These are phyloP conservation scores for Hystrix cristata DNA, from an alignment of 2,113 vertebrate species.

Conservation along the genomic window DNA sequence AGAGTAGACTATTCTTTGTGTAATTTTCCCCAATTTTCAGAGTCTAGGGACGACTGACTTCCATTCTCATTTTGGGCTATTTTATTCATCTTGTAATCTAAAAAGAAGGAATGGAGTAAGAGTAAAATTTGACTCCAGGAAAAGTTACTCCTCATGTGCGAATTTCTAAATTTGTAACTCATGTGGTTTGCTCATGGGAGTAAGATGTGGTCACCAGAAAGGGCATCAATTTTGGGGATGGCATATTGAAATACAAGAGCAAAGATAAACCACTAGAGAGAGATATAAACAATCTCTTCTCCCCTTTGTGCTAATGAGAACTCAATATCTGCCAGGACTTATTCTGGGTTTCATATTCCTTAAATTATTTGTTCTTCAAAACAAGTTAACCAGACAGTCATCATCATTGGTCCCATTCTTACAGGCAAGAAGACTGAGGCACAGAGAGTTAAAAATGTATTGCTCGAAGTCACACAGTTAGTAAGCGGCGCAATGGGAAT, in stretches of 20 bases:
- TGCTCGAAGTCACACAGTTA: not conserved
- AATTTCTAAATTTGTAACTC: constrained; percentile 2
- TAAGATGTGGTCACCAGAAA: not conserved
- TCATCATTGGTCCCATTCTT: not conserved
- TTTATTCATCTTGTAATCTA: not conserved
- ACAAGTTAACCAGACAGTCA: not conserved
- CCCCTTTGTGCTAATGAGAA: not conserved
- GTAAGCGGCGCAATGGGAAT: not conserved
- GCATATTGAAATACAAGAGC: not conserved
- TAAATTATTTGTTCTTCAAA: constrained; percentile 7
- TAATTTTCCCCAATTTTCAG: not conserved
- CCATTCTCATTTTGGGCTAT: not conserved
- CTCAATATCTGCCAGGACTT: not conserved
- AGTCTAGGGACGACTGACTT: not conserved
- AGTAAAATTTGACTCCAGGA: not conserved
- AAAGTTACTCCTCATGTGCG: not conserved
- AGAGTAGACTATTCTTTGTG: not conserved
- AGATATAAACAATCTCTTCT: not conserved
- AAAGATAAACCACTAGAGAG: not conserved
- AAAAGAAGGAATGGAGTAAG: not conserved
- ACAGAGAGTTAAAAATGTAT: not conserved
- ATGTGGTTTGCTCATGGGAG: not conserved
- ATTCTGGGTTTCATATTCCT: not conserved
- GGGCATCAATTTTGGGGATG: not conserved
- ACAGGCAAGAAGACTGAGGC: not conserved